Evolutionary conservation across 2,888 invertebrate species (phyloP), one percentile per base, ranked within the genome.

Genomic region (Eucera pruinosa): DNA sequence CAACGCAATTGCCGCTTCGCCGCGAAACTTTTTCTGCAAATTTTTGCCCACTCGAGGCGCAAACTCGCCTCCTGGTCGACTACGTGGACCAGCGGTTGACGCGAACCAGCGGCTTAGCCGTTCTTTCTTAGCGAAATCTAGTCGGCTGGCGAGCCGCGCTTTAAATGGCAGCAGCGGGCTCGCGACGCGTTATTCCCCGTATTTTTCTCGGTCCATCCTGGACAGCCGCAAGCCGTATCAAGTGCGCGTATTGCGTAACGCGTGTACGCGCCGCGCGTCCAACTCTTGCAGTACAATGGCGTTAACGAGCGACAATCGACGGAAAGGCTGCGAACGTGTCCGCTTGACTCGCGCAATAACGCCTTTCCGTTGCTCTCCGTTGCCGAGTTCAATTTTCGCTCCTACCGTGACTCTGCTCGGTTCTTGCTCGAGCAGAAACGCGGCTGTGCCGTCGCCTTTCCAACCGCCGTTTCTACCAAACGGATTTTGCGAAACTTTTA

Each of bases 191-290:
- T 76, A 80, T 70, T 68, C 72, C 18, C 30, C 18, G 30, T 50
- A 78, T 70, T 81, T 84, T 75, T 77, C 68, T 71, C 61, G 62
- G 39, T 72, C 36, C 66, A 66, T 85, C 76, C 62, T 71, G 80
- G 71, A 57, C 70, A 60, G 66, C 74, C 80, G 76, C 76, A 55
- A 62, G 55, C 70, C 80, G 82, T 80, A 76, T 82, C 84, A 70
- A 80, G 82, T 84, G 78, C 83, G 67, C 60, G 64, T 23, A 60
- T 85, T 85, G 74, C 83, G 85, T 85, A 84, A 84, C 72, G 75
- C 65, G 67, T 64, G 60, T 55, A 47, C 66, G 30, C 62, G 33
- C 41, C 11, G 27, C 60, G 61, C 72, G 60, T 55, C 60, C 50
- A 54, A 66, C 47, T 58, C 54, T 50, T 27, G 33, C 68, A 43